Conservation (phyloP, 2,113 vertebrate genomes). For the Eublepharis macularius region DNA sequence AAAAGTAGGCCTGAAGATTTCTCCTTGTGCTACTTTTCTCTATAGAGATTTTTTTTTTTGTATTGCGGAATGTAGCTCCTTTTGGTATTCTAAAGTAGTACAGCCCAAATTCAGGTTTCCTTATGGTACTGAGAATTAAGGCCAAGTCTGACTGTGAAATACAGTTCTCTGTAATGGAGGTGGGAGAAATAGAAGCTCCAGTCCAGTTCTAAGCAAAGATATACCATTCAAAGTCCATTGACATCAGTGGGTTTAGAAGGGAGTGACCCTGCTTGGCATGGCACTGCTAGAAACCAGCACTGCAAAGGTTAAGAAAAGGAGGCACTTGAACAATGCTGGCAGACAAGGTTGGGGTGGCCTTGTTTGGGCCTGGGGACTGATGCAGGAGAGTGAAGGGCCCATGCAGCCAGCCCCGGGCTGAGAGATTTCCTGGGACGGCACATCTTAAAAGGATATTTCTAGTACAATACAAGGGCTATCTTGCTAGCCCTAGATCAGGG, state of each 20-base stretch:
- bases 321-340: background rate
- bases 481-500: background rate
- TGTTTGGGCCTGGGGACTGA: background rate
- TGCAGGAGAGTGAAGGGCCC: background rate
- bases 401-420: background rate
- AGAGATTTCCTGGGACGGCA: background rate
- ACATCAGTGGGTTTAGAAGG: too few species aligned
- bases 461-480: background rate
- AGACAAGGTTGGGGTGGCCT: background rate
- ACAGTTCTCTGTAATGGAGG: background rate
- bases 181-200: background rate
- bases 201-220: too few species aligned
- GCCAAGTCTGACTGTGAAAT: too few species aligned
- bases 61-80: background rate
- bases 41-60: background rate
- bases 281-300: too few species aligned
- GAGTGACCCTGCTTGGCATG: too few species aligned
- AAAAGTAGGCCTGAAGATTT: background rate
- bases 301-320: background rate
- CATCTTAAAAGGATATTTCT: background rate
- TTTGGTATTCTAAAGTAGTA: background rate
- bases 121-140: background rate
- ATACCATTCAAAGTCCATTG: too few species aligned
- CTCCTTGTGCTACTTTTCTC: background rate
- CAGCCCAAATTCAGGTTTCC: background rate